Percentiles rank a stretch among this genome's conserved stretches.
These are phyloP conservation scores for Tetanocera ferruginea DNA, from an alignment of 2,888 invertebrate species.

Conservation along the genomic window DNA sequence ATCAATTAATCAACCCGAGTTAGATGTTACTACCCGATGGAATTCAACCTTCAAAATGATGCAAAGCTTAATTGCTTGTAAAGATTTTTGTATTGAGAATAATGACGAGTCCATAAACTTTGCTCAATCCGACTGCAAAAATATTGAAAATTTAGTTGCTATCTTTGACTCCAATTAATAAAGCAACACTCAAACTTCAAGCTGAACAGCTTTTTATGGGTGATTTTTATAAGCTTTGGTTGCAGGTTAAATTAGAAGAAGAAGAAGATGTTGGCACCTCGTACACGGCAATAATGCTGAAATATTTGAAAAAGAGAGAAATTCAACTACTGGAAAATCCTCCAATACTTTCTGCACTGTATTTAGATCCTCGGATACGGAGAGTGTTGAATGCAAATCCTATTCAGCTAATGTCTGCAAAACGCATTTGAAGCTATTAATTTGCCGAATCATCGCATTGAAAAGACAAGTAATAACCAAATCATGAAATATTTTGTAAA, in stretches of 20 bases:
- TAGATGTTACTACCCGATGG: conserved; percentile 30
- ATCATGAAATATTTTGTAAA: not conserved
- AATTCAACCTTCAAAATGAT: conserved; percentile 25
- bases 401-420: not conserved
- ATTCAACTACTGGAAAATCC: conserved; percentile 12
- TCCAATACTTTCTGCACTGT: conserved; percentile 21
- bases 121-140: not conserved
- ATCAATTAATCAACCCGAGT: not conserved
- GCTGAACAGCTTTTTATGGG: conserved; percentile 21
- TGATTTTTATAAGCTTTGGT: conserved; percentile 24
- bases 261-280: not conserved
- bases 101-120: conserved; percentile 11
- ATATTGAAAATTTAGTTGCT: conserved; percentile 18
- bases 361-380: conserved; percentile 12
- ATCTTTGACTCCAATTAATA: not conserved
- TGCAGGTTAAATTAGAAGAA: not conserved
- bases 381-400: not conserved
- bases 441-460: not conserved
- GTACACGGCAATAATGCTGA: not conserved
- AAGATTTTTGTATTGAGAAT: not conserved
- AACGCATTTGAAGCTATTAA: not conserved
- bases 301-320: conserved; percentile 15
- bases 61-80: conserved; percentile 5
- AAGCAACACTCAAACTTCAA: conserved; percentile 18
- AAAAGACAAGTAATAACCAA: not conserved